A percentile compares a stretch with the other conserved stretches of the same genome.
phyloP scores from a whole-genome alignment of 2,113 vertebrate species.

The Martes martes region DNA sequence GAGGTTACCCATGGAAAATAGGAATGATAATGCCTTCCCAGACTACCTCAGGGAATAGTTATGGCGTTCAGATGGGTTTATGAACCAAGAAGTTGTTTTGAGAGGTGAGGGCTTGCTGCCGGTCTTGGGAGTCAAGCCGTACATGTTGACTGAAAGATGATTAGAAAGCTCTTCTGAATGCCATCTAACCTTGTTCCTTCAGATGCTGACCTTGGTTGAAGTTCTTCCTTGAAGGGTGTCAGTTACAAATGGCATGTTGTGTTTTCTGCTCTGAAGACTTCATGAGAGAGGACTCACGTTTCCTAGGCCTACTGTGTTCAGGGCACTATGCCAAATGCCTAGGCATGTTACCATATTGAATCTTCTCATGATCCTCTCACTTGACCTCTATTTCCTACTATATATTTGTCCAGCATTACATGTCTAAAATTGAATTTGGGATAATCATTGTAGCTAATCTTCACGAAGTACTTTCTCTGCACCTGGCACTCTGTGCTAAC shows the following conservation, averaged over 20 bases:
- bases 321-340: background rate
- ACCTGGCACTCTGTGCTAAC: background rate
- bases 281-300: background rate
- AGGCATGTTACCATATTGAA: background rate
- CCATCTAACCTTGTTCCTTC: background rate
- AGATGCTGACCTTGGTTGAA: background rate
- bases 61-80: background rate
- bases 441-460: background rate
- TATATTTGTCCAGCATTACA: background rate
- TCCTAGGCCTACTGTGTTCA: background rate
- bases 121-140: background rate
- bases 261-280: constrained; percentile 12
- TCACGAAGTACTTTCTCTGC: background rate
- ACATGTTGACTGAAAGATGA: background rate
- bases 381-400: background rate
- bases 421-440: constrained; percentile 22
- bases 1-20: constrained; percentile 22
- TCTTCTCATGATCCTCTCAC: background rate
- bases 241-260: background rate
- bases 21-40: background rate
- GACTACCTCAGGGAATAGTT: constrained; percentile 1
- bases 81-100: background rate
- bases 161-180: constrained; percentile 4
- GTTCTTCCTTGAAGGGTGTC: background rate
- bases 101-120: background rate